phyloP scores from a whole-genome alignment of 2,113 vertebrate species.

The Odobenus rosmarus region DNA sequence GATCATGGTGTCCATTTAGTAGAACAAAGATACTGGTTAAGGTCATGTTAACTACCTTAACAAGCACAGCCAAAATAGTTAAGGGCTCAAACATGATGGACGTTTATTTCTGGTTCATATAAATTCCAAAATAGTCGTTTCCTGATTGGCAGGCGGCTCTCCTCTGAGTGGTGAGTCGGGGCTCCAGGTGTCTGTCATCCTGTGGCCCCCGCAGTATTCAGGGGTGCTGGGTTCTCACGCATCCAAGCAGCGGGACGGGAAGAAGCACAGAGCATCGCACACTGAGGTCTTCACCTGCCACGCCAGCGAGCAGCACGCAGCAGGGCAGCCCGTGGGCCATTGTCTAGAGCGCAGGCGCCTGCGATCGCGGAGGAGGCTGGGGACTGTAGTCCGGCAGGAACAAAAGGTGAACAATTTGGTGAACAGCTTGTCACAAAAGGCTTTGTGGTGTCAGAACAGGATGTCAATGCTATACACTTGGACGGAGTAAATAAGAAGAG shows the following conservation, averaged over 20 bases:
- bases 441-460: not conserved
- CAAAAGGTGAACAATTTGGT: not conserved
- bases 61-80: not conserved
- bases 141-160: not conserved
- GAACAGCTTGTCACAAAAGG: not conserved
- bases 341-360: rapidly evolving
- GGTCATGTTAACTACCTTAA: not conserved
- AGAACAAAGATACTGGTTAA: not conserved
- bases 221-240: not conserved
- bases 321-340: rapidly evolving
- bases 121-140: not conserved
- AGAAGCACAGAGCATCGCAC: not conserved
- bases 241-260: not conserved
- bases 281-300: not conserved
- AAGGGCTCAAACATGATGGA: not conserved
- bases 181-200: not conserved
- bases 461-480: not conserved
- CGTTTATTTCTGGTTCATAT: not conserved
- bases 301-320: rapidly evolving
- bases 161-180: not conserved
- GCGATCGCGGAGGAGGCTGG: not conserved
- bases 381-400: not conserved
- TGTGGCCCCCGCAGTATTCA: not conserved
- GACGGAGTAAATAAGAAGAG: not conserved
- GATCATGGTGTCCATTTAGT: not conserved